Evolutionary conservation across 2,113 vertebrate genomes (phyloP).

Genomic region (Epinephelus fuscoguttatus): DNA sequence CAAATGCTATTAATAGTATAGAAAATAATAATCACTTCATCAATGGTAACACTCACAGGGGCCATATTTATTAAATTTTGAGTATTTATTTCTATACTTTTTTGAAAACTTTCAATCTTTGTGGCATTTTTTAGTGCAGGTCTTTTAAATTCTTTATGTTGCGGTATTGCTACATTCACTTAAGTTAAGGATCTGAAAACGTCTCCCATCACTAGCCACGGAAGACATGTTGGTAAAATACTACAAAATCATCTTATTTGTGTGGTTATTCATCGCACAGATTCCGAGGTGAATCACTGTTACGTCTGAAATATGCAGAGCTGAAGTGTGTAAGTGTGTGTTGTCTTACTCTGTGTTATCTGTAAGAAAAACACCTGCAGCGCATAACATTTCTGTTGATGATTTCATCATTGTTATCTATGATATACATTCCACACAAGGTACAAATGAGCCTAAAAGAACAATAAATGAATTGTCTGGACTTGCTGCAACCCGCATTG

Average conservation of each 20-base stretch:
- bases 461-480: conserved; percentile 79
- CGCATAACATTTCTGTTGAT: neutral
- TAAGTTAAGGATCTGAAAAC: neutral
- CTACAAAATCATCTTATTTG: neutral
- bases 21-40: too few species aligned
- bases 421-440: conserved; percentile 53
- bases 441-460: conserved; percentile 43
- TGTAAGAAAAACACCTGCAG: neutral
- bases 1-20: neutral
- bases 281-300: neutral
- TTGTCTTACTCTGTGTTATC: conserved; percentile 6
- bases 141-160: neutral
- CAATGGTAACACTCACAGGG: neutral
- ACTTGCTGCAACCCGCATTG: conserved; percentile 81
- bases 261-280: neutral
- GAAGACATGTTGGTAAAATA: neutral
- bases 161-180: neutral
- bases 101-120: too few species aligned
- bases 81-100: too few species aligned
- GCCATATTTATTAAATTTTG: neutral
- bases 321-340: neutral
- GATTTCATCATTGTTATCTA: conserved; percentile 36
- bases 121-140: neutral
- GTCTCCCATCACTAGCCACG: neutral
- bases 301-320: neutral